Conservation (phyloP, 2,113 vertebrate species). For the Baryphthengus martii region DNA sequence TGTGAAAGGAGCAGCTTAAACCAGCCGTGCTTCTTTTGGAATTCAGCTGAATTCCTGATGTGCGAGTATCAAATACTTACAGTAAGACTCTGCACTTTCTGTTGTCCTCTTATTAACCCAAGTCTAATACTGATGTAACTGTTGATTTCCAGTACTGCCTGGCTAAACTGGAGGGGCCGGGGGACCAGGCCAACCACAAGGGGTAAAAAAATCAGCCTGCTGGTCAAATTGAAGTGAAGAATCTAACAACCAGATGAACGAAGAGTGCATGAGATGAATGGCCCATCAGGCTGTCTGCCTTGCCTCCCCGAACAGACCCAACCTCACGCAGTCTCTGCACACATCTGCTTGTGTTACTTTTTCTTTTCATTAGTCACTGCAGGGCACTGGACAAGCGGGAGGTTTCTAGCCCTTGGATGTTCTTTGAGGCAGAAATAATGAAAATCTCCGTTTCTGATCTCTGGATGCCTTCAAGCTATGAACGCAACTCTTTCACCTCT, state of each 20-base stretch:
- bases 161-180: neutral
- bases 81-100: neutral
- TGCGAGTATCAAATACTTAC: neutral
- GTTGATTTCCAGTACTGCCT: neutral
- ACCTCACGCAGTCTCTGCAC: rapidly evolving
- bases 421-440: neutral
- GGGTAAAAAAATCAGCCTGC: neutral
- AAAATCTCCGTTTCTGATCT: neutral
- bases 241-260: neutral
- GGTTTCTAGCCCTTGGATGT: neutral
- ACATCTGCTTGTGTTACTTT: neutral
- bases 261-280: neutral
- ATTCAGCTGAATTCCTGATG: neutral
- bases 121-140: neutral
- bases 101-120: neutral
- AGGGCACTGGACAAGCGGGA: neutral
- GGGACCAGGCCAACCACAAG: neutral
- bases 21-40: neutral
- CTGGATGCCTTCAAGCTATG: neutral
- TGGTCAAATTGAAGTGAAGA: neutral
- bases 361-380: neutral
- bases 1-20: neutral
- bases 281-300: neutral
- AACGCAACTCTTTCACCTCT: neutral
- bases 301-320: neutral